Percentiles rank a stretch among this genome's conserved stretches.
Conservation (phyloP, 2,888 invertebrate genomes). For the Drosophila yooni region DNA sequence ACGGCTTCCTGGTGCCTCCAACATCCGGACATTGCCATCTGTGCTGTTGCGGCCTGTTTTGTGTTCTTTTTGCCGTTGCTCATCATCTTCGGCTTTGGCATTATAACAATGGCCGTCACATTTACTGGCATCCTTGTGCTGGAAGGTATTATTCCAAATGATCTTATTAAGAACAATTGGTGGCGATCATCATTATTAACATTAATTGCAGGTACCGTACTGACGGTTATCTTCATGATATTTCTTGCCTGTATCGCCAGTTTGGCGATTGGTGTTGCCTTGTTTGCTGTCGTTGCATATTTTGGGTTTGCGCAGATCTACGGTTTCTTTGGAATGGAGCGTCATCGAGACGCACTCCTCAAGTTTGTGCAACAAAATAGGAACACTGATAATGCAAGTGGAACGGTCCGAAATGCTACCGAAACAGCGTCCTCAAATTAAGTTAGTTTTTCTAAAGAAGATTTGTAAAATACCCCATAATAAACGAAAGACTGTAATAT, state of each 20-base stretch:
- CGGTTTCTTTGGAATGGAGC: conserved; percentile 72
- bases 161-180: background rate
- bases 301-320: conserved; percentile 82
- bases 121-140: conserved; percentile 84
- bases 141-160: conserved; percentile 74
- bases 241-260: conserved; percentile 82
- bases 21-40: conserved; percentile 73
- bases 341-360: conserved; percentile 53
- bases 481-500: conserved; percentile 32
- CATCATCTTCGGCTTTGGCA: conserved; percentile 79
- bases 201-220: conserved; percentile 76
- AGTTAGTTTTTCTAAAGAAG: conserved; percentile 2
- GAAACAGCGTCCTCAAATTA: background rate
- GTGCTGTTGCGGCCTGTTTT: conserved; percentile 60
- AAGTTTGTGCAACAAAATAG: conserved; percentile 53
- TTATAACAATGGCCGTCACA: conserved; percentile 82
- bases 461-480: conserved; percentile 14
- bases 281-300: conserved; percentile 77
- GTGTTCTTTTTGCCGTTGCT: conserved; percentile 79
- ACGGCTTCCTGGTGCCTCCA: conserved; percentile 68
- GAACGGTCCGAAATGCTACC: background rate
- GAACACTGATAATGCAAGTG: conserved; percentile 30
- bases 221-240: conserved; percentile 82
- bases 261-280: conserved; percentile 67
- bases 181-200: background rate